phyloP scores from a whole-genome alignment of 1,140 invertebrate species.

The Zaprionus inermis region DNA sequence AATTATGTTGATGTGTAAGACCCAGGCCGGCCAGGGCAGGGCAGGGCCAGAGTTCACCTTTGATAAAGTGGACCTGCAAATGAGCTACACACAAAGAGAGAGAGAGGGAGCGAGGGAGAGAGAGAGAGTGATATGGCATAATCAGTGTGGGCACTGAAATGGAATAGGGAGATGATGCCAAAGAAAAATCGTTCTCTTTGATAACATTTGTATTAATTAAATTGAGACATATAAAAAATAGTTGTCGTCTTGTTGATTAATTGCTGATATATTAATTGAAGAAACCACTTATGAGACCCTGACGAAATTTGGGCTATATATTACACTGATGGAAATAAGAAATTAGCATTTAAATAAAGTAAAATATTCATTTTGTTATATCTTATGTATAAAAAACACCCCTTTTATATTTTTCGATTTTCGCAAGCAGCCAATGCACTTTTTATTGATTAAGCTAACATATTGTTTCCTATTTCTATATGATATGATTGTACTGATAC shows the following conservation, averaged over 20 bases:
- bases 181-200: not conserved
- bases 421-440: too few species aligned
- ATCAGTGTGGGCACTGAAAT: not conserved
- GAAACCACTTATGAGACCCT: not conserved
- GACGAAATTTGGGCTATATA: too few species aligned
- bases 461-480: too few species aligned
- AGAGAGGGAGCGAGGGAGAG: too few species aligned
- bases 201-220: slow-evolving; percentile 8
- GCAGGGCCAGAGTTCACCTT: slow-evolving; percentile 19
- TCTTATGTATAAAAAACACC: too few species aligned
- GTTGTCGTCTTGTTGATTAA: not conserved
- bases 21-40: not conserved
- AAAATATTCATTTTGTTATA: too few species aligned
- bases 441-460: not conserved
- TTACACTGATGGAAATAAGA: too few species aligned
- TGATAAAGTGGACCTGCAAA: slow-evolving; percentile 33
- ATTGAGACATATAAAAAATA: slow-evolving; percentile 4
- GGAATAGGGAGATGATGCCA: not conserved
- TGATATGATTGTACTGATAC: not conserved
- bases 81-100: slow-evolving; percentile 8
- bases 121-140: slow-evolving; percentile 6
- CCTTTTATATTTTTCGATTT: too few species aligned
- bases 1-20: slow-evolving; percentile 51
- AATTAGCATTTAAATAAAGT: too few species aligned
- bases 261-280: not conserved